Conservation (phyloP, 1,140 invertebrate species). For the Subanguina moxae region DNA sequence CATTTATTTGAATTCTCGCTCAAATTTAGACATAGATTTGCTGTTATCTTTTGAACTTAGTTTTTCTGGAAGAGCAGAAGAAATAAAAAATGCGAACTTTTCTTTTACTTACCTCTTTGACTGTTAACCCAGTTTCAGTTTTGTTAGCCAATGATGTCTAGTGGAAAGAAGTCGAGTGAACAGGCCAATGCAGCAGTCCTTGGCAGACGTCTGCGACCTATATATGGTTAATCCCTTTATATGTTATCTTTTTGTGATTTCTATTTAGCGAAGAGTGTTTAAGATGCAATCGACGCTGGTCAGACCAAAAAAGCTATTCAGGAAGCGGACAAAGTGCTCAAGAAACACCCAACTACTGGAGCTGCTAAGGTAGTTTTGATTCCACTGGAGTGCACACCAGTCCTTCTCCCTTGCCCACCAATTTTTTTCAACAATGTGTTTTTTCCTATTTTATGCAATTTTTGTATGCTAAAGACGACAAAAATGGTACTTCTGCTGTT, state of each 20-base stretch:
- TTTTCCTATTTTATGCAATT: too few relatives aligned
- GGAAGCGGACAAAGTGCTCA: conserved; percentile 89
- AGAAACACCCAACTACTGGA: conserved; percentile 80
- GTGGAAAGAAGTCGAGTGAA: conserved; percentile 5
- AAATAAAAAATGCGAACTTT: too few relatives aligned
- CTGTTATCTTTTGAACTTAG: too few relatives aligned
- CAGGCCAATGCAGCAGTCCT: conserved; percentile 1
- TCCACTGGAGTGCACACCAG: too few relatives aligned
- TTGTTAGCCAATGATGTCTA: background rate
- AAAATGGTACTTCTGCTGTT: too few relatives aligned
- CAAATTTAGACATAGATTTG: too few relatives aligned
- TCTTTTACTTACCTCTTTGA: too few relatives aligned
- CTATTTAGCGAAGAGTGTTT: conserved; percentile 54
- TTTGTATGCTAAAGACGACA: background rate
- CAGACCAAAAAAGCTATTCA: conserved; percentile 96
- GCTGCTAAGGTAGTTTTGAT: conserved; percentile 69
- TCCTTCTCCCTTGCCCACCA: too few relatives aligned
- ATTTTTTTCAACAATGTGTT: too few relatives aligned
- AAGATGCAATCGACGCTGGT: conserved; percentile 88
- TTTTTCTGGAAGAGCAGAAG: too few relatives aligned
- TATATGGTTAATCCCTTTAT: background rate
- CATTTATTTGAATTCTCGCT: too few relatives aligned
- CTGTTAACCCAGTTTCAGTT: too few relatives aligned
- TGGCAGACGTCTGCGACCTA: background rate
- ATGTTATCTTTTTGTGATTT: background rate